Evolutionary conservation across 1,140 invertebrate genomes (phyloP), one percentile per base, ranked within the genome.

Genomic region (Luehdorfia chinensis): DNA sequence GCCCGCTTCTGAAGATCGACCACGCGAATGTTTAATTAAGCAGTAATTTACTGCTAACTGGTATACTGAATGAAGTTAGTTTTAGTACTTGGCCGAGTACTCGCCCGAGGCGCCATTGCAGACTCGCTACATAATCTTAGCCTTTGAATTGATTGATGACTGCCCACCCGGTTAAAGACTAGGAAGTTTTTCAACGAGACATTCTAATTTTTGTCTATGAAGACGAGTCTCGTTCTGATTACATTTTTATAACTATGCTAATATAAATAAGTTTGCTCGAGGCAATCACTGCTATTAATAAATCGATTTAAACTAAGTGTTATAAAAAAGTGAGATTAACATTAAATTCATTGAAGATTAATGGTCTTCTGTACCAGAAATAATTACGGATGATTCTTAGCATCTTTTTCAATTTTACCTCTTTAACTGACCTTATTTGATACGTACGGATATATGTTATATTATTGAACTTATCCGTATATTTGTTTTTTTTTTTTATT

Each of bases 1-100:
- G 41, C 50, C 50, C n/a, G n/a, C n/a, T 14, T 30, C 37, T 51
- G 44, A 51, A 46, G 57, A 49, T 21, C 48, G n/a, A 23, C 32
- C 46, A 51, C 56, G 57, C 59, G 59, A 66, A 70, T 74, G 65
- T 65, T 80, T 75, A 74, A 80, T 77, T 75, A 80, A 68, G 59
- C 44, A 52, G 68, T 67, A 73, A 77, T 75, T 77, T 74, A 67
- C 59, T 61, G 60, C 50, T 71, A 67, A 71, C 66, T 69, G 57
- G 55, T 50, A 55, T 60, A 60, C 59, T 59, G 60, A 59, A 59
- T 59, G 63, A 47, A 58, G 58, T 58, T 55, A 47, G 59, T n/a
- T 55, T 55, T 53, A 49, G 50, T 25, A n/a, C 21, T 11, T 8
- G 7, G 7, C 11, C 34, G 34, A 18, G 16, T 16, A 2, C 46